These are phyloP conservation scores for Notothenia rossii DNA, from an alignment of 2,113 vertebrate genomes.

Conservation along the genomic window DNA sequence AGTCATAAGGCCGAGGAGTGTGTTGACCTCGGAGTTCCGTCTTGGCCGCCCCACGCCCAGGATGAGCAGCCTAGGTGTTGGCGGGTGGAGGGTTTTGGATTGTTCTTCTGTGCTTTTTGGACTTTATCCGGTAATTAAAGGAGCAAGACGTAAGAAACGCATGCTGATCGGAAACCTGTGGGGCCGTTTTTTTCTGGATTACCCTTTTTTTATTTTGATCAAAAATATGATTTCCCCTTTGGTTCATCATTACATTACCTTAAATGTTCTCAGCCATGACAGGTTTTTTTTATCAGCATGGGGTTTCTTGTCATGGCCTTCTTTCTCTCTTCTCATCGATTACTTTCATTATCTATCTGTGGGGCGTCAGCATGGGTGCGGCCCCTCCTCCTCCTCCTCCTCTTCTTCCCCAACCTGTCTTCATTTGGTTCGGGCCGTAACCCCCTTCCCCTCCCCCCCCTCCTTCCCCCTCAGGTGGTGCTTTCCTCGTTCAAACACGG, in stretches of 20 bases:
- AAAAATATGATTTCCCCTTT: constrained; percentile 9
- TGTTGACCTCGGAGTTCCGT: constrained; percentile 6
- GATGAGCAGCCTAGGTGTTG: constrained; percentile 28
- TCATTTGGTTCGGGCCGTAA: constrained; percentile 72
- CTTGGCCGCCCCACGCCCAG: constrained; percentile 15
- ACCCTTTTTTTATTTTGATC: neutral
- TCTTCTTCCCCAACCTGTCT: constrained; percentile 45
- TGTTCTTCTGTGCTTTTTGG: constrained; percentile 9
- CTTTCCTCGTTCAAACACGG: constrained; percentile 96
- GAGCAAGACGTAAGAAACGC: constrained; percentile 53
- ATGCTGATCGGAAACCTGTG: constrained; percentile 61
- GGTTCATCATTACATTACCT: neutral
- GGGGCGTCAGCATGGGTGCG: constrained; percentile 56
- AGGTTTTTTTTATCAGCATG: constrained; percentile 60
- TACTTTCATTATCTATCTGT: constrained; percentile 45
- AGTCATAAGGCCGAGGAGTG: constrained; percentile 43
- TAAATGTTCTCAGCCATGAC: constrained; percentile 18
- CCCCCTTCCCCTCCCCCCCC: constrained; percentile 31
- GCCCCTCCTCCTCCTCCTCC: constrained; percentile 2
- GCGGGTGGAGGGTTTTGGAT: constrained; percentile 3
- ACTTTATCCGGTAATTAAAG: constrained; percentile 35
- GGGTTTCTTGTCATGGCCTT: constrained; percentile 53
- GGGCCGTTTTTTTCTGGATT: neutral
- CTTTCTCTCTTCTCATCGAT: constrained; percentile 50
- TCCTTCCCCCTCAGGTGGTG: constrained; percentile 88